phyloP scores from a whole-genome alignment of 35 echinoderm and acorn worm species.

The Apostichopus californicus region DNA sequence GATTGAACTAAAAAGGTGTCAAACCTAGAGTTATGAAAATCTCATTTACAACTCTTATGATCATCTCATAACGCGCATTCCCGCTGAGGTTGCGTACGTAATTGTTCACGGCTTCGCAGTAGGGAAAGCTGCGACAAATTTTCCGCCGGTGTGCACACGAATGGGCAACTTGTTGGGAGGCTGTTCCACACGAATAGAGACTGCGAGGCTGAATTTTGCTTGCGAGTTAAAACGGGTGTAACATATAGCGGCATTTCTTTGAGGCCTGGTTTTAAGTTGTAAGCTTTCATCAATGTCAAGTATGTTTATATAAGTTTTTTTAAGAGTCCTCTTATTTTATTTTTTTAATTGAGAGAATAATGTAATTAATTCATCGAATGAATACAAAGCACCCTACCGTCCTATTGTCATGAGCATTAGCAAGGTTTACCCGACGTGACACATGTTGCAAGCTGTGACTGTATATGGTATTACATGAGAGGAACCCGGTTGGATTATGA shows the following conservation, averaged over 20 bases:
- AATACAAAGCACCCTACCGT: not conserved
- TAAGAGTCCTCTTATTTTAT: not conserved
- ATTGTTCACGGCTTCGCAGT: slow-evolving; percentile 52
- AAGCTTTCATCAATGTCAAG: slow-evolving; percentile 1
- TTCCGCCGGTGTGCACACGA: slow-evolving; percentile 38
- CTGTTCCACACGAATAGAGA: slow-evolving; percentile 23
- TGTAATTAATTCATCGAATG: slow-evolving; percentile 31
- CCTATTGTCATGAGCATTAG: slow-evolving; percentile 32
- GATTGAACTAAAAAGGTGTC: slow-evolving; percentile 34
- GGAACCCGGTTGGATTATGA: not conserved
- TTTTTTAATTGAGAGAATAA: slow-evolving; percentile 23
- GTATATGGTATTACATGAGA: not conserved
- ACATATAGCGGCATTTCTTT: slow-evolving; percentile 35
- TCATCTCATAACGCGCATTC: slow-evolving; percentile 27
- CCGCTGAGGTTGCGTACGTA: slow-evolving; percentile 36
- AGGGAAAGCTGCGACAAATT: slow-evolving; percentile 4
- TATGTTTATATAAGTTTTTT: slow-evolving; percentile 31
- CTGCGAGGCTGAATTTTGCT: slow-evolving; percentile 3
- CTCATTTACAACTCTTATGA: slow-evolving; percentile 26
- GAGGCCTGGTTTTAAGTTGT: not conserved
- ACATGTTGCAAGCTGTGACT: not conserved
- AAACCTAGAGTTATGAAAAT: slow-evolving; percentile 31
- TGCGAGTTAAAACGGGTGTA: slow-evolving; percentile 2
- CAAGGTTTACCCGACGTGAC: slow-evolving; percentile 19
- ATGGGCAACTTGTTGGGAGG: slow-evolving; percentile 28